Base-by-base conservation (phyloP, 2,888 invertebrate genomes). In the Cataglyphis cursor region DNA sequence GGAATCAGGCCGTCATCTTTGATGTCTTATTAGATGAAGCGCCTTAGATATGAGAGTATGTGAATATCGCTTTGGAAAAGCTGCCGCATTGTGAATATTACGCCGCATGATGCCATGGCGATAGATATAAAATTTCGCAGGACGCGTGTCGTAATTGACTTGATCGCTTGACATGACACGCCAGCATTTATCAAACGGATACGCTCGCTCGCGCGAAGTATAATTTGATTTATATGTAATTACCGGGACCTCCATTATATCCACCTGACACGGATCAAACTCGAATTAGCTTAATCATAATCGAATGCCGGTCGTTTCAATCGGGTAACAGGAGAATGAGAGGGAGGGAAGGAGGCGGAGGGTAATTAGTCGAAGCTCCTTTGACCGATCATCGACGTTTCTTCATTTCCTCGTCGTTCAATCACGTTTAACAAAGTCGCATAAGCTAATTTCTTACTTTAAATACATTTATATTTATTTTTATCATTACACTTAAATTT, bases 251-350 rank as follows among this genome's bases (percentile, higher is more conserved):
- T 88, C 92, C 92, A 93, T 93, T 91, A 93, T 92, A 91, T 90
- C 91, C 94, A 94, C 91, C 93, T 93, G 94, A 90, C 93, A 91
- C 93, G 92, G 91, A 93, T 94, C 92, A 92, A 93, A 94, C 90
- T 93, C 92, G 90, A 93, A 93, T 94, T 93, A 93, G 92, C 92
- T 92, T 92, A 93, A 94, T 93, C 92, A 92, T 93, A 91, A 92
- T 92, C 91, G 90, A 93, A 93, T 91, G 90, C 89, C 89, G 81
- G 87, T 83, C 85, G 88, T 90, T 88, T 90, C 83, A 85, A 72
- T 80, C 78, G 85, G 81, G 51, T n/a, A 51, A 51, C 51, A 51
- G n/a, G 51, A 80, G 73, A 48, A 44, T 3, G 44, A 41, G 35
- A 44, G 31, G 15, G 41, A 6, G 48, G n/a, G n/a, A 10, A 15